Base-by-base conservation (phyloP, 1,140 invertebrate genomes). In the Orussus abietinus region DNA sequence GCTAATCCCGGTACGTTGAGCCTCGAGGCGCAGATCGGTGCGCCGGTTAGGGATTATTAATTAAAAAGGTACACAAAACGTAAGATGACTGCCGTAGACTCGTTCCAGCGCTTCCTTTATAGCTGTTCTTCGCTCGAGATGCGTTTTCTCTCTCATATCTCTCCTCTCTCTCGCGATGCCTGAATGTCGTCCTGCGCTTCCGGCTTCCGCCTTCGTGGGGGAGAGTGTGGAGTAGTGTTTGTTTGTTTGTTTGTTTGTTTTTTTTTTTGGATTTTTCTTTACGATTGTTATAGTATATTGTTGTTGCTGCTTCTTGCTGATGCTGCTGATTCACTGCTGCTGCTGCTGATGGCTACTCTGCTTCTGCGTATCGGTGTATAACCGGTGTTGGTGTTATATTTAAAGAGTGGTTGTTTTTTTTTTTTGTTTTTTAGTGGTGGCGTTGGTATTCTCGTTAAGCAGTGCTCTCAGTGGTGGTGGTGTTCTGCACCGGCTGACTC, bases 391-490 rank as follows among this genome's bases (percentile, higher is more conserved):
- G 54, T 64, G 60, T 62, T 63, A 52, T 38, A 43, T 53, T n/a
- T n/a, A n/a, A n/a, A n/a, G n/a, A n/a, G n/a, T n/a, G 43, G 22
- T n/a, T 49, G 14, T 30, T n/a, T 33, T 38, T 31, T 44, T 38
- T 19, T 30, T 30, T 35, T 11, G 0, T 38, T 54, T 55, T 47
- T 45, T 42, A 41, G 37, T 42, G 38, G 53, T 57, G 45, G 43
- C 51, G 47, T 40, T 42, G 51, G 45, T 53, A 31, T 15, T 36
- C 52, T 55, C 49, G 51, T 74, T 77, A 78, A 72, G 75, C 73
- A 61, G 71, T 74, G 71, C 76, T 76, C 62, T 80, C 74, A 37
- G 76, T 69, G 49, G 76, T 69, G 49, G 76, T 74, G 51, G 76
- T 70, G 48, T 76, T 74, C 57, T 75, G 70, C 62, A 76, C 75